Conservation (phyloP, 1,140 invertebrate genomes). For the Hyles euphorbiae region DNA sequence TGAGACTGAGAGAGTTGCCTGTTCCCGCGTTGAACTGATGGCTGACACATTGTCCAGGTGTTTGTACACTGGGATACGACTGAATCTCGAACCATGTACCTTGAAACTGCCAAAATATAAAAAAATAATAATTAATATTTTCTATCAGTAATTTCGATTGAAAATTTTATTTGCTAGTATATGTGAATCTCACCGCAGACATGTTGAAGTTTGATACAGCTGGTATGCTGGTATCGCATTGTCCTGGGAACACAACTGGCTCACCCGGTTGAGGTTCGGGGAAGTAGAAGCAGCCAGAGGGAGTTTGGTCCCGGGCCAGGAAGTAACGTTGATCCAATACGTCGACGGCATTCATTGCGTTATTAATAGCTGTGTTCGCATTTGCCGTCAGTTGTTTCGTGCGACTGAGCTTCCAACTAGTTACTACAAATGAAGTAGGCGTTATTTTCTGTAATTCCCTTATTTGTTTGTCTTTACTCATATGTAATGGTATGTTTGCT, state of each 20-base stretch:
- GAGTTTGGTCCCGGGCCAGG: slow-evolving; percentile 29
- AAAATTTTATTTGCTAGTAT: slow-evolving; percentile 33
- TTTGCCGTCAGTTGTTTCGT: slow-evolving; percentile 24
- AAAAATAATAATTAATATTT: background rate
- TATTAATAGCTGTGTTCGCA: slow-evolving; percentile 36
- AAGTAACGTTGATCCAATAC: slow-evolving; percentile 47
- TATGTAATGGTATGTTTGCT: background rate
- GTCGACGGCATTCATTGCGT: slow-evolving; percentile 26
- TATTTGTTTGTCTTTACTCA: background rate
- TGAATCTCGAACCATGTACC: slow-evolving; percentile 50
- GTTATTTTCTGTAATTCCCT: background rate
- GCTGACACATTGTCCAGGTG: slow-evolving; percentile 46
- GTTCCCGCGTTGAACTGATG: slow-evolving; percentile 29
- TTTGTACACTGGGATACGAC: slow-evolving; percentile 45
- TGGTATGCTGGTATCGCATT: slow-evolving; percentile 41
- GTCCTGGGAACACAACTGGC: slow-evolving; percentile 51
- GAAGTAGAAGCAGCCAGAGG: slow-evolving; percentile 51
- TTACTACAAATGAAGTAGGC: slow-evolving; percentile 26
- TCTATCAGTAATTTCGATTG: slow-evolving; percentile 7
- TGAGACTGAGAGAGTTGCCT: slow-evolving; percentile 17
- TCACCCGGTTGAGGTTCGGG: slow-evolving; percentile 39
- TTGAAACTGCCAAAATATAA: slow-evolving; percentile 37
- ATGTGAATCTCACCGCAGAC: slow-evolving; percentile 22
- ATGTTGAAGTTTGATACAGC: slow-evolving; percentile 43
- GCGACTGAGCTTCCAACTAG: slow-evolving; percentile 50